Conservation (phyloP, 2,797 vertebrate genomes). For the Poecilia picta region DNA sequence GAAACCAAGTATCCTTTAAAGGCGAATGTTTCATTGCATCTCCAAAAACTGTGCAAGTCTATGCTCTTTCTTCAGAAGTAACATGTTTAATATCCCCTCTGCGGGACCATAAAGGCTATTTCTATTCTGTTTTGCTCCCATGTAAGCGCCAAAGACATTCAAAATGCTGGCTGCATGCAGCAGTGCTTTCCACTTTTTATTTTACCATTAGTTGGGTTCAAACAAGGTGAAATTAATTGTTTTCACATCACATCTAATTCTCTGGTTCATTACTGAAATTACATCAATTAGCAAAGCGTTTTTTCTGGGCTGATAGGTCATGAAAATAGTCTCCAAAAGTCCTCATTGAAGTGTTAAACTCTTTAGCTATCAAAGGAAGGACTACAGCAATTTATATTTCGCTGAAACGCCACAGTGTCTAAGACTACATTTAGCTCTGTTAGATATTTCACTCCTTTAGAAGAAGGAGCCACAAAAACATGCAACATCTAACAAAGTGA, state of each 20-base stretch:
- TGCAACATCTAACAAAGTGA: neutral
- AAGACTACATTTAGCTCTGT: neutral
- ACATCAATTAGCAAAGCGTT: neutral
- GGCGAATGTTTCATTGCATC: neutral
- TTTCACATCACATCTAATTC: neutral
- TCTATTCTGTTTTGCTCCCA: slow-evolving; percentile 3
- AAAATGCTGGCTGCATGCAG: neutral
- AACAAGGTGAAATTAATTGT: slow-evolving; percentile 4
- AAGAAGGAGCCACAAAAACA: neutral
- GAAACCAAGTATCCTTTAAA: neutral
- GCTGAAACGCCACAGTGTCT: neutral
- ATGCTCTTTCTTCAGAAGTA: neutral
- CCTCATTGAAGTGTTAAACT: neutral
- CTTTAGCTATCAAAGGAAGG: neutral
- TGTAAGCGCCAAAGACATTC: slow-evolving; percentile 1
- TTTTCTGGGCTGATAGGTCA: neutral
- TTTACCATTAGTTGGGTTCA: neutral
- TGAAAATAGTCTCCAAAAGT: neutral
- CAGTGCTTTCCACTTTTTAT: neutral
- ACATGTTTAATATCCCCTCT: neutral
- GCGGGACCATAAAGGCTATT: too few species aligned
- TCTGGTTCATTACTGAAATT: neutral
- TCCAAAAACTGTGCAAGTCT: neutral
- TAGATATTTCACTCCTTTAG: neutral
- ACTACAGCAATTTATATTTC: neutral